Evolutionary conservation across 2,797 vertebrate species (phyloP), one percentile per base, ranked within the genome.

Genomic region (Manis pentadactyla): DNA sequence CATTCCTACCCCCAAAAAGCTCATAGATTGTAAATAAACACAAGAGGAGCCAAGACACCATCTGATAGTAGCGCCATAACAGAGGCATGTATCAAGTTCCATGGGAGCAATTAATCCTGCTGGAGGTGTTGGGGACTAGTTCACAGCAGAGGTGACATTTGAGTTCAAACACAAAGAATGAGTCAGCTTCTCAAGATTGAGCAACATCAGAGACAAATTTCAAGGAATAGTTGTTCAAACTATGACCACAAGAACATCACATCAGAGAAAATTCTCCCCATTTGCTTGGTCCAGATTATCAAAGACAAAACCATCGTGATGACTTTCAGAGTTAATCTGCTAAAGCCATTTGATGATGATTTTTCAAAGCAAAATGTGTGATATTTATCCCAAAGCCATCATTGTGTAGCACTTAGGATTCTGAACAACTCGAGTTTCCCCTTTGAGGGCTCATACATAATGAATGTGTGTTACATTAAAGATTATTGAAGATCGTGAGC

Each of bases 361-460:
- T 97, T 97, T 69, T 95, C 66, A 97, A 95, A 79, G 94, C 66
- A 92, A 92, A 97, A 94, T 10, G 4, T 85, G 66, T 97, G 34
- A 66, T 96, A 66, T 94, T 92, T 78, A 92, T 68, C 93, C 96
- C 91, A 98, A 93, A 95, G 82, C 92, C 94, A 59, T 97, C 97
- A 77, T 53, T n/a, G 42, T 81, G 31, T 77, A 90, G 71, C 94
- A 95, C 97, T 98, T 97, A 97, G 83, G 93, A 98, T 97, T 98
- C 97, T 66, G 90, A 97, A 97, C 97, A 96, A 97, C 34, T 74
- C 59, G 96, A 96, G 94, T 84, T 97, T 97, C 94, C 96, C 94
- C 95, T 98, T 97, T 97, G 96, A 97, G 97, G 95, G 93, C 90
- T 98, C 97, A 98, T 99, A 97, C 98, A 98, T 98, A 98, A 98